These are phyloP conservation scores for Eudasyphora cyanicolor DNA, from an alignment of 2,888 invertebrate genomes.

Conservation along the genomic window DNA sequence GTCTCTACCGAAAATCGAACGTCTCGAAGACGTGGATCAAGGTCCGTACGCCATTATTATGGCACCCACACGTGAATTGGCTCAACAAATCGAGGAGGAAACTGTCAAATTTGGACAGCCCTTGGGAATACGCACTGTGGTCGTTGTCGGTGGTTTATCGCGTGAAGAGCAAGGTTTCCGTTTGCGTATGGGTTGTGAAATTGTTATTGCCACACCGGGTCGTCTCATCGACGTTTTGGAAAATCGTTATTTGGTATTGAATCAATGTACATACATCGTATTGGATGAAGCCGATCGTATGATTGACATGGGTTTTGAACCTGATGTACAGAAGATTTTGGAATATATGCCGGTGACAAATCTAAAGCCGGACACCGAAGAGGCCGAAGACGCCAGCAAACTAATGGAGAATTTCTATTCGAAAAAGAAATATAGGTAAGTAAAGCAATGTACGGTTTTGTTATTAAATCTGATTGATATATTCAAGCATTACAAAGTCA, in stretches of 20 bases:
- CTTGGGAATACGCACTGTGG: conserved; percentile 95
- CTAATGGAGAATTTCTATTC: conserved; percentile 96
- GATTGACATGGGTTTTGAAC: conserved; percentile 99
- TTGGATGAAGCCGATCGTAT: conserved; percentile 98
- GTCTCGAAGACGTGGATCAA: conserved; percentile 93
- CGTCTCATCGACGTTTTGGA: conserved; percentile 99
- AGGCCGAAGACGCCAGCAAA: conserved; percentile 96
- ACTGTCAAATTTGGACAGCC: conserved; percentile 98
- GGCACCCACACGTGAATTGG: conserved; percentile 99
- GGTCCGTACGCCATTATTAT: conserved; percentile 99
- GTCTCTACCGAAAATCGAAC: conserved; percentile 96
- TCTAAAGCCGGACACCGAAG: conserved; percentile 98
- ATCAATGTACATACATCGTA: conserved; percentile 98
- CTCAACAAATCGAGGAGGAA: conserved; percentile 99
- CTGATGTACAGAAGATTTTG: conserved; percentile 97
- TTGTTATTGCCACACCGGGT: conserved; percentile 99
- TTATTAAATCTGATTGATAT: not conserved
- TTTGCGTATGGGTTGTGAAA: conserved; percentile 97
- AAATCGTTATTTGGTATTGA: conserved; percentile 97
- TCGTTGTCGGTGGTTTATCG: conserved; percentile 98
- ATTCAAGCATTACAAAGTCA: no score
- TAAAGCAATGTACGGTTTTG: conserved; percentile 81
- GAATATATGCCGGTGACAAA: conserved; percentile 99
- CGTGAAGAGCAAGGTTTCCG: conserved; percentile 99
- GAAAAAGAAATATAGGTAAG: conserved; percentile 97